Evolutionary conservation across 2,888 invertebrate genomes (phyloP), one percentile per base, ranked within the genome.

Genomic region (Ferrisia virgata): DNA sequence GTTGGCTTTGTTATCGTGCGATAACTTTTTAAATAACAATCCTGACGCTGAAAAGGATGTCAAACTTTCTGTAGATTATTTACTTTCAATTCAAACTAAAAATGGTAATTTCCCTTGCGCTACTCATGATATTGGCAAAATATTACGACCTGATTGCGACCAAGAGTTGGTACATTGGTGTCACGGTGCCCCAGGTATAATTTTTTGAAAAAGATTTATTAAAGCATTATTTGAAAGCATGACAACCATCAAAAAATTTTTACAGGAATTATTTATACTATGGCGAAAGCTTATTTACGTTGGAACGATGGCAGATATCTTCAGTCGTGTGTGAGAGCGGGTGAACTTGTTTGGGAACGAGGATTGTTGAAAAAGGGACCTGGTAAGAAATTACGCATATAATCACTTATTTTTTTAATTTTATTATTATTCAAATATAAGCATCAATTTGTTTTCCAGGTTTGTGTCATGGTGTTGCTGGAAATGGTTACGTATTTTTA

Each of bases 131-230:
- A 53, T 47, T 18, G 47, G 47, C 18, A 47, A 18, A 18, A 8
- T 47, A 1, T 2, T 47, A 86, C 94, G 95, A 88, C 89, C 93
- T 81, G 86, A 88, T 2, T 88, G 88, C 22, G 88, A 89, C 13
- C 93, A 94, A 85, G 93, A 94, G 85, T 89, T 96, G 13, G 92
- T 96, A 0, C 96, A 96, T 88, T 96, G 96, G 96, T 96, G 96
- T 88, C 96, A 96, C 88, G 96, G 96, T 0, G 95, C 95, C 11
- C 93, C 95, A 9, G 96, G 91, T 89, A 87, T n/a, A 85, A 84
- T 85, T 18, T n/a, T 47, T 58, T 40, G n/a, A 33, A 2, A 69
- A 6, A n/a, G 28, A 31, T 47, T 22, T 72, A 43, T n/a, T n/a
- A 28, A 13, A 47, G 18, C 53, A 9, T 22, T 2, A 22, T 72